A percentile compares a stretch with the other conserved stretches of the same genome.
phyloP scores from a whole-genome alignment of 2,888 invertebrate species.

The Schizotus pectinicornis region DNA sequence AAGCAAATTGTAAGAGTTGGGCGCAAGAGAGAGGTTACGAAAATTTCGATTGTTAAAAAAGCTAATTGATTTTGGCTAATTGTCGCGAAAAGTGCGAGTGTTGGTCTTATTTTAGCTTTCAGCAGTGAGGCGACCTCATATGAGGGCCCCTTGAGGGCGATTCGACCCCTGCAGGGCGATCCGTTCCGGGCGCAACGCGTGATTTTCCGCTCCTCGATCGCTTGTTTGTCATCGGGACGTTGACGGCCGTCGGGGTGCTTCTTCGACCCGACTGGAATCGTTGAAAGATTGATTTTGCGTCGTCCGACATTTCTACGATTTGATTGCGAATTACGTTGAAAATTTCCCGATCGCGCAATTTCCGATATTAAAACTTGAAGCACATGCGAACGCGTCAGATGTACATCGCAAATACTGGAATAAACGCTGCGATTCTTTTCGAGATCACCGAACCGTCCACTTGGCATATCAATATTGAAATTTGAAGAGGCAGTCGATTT shows the following conservation, averaged over 20 bases:
- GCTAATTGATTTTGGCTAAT: conserved; percentile 4
- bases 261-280: no score
- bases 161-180: conserved; percentile 35
- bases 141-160: conserved; percentile 34
- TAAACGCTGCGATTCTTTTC: conserved; percentile 46
- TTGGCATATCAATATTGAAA: conserved; percentile 55
- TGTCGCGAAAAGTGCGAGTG: no score
- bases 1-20: no score
- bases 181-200: conserved; percentile 41
- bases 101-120: conserved; percentile 19
- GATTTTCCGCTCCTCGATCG: conserved; percentile 54
- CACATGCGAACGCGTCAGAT: conserved; percentile 41
- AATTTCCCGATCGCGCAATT: no score
- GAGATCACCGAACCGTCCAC: conserved; percentile 44
- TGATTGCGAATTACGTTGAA: no score
- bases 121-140: conserved; percentile 43
- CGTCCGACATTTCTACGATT: no score
- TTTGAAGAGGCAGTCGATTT: conserved; percentile 48
- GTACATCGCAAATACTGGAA: conserved; percentile 46
- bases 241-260: no score
- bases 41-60: conserved; percentile 11
- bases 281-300: no score
- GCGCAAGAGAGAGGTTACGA: no score
- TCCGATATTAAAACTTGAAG: conserved; percentile 3
- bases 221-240: conserved; percentile 52